Percentiles rank a stretch among this genome's conserved stretches.
phyloP scores from a whole-genome alignment of 2,888 invertebrate species.

The Empis livida region DNA sequence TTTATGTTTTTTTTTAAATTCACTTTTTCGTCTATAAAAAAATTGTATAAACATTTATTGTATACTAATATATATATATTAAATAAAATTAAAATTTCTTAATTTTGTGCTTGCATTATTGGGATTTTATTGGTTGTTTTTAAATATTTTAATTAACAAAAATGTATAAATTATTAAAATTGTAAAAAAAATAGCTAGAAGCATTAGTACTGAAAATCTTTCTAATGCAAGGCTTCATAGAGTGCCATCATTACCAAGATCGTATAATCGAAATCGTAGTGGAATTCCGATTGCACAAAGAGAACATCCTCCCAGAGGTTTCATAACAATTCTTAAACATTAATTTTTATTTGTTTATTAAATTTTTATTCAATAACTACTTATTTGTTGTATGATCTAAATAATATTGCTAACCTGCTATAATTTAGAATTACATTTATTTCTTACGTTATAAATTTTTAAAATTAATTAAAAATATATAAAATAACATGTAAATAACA shows the following conservation, averaged over 20 bases:
- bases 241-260: constrained; percentile 45
- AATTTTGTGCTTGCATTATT: no score
- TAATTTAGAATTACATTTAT: background rate
- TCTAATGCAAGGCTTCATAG: constrained; percentile 41
- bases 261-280: constrained; percentile 43
- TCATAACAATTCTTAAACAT: background rate
- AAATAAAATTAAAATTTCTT: no score
- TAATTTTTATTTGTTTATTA: background rate
- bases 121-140: no score
- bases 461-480: no score
- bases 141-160: background rate
- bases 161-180: background rate
- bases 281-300: constrained; percentile 41
- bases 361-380: background rate
- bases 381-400: background rate
- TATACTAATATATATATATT: no score
- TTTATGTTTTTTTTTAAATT: background rate
- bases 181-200: constrained; percentile 13
- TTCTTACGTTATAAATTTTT: background rate
- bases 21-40: no score
- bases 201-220: constrained; percentile 45
- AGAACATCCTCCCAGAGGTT: constrained; percentile 20
- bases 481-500: no score
- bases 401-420: background rate
- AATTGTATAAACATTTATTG: no score